Evolutionary conservation across 2,888 invertebrate species (phyloP), one percentile per base, ranked within the genome.

Genomic region (Temnothorax ravouxi): DNA sequence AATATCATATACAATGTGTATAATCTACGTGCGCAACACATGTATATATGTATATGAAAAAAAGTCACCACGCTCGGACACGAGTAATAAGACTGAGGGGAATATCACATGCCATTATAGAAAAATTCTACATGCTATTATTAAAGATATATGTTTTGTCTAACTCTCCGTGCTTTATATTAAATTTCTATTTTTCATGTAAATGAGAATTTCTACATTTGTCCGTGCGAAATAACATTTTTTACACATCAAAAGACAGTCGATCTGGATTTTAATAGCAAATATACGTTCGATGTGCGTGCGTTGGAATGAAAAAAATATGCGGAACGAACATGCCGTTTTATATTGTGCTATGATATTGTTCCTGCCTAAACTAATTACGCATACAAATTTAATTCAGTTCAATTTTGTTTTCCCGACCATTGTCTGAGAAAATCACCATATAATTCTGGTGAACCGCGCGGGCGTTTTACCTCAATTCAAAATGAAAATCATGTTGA

Each of bases 401-500:
- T 44, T 62, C 50, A n/a, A 41, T 41, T 38, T 64, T 50, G 13
- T 47, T 15, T 61, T 29, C 8, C 21, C n/a, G 15, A 15, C 2
- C 6, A 13, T 34, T 47, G 34, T 47, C 15, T 38, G 29, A 50
- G 29, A 62, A 64, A 75, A 18, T 11, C n/a, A 50, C 18, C 6
- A 1, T 50, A 52, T 50, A 52, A 76, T 64, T 76, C 25, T 64
- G 11, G 21, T 47, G 21, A 44, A n/a, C 44, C 18, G 29, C 29
- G 3, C 29, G 29, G 29, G 29, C 29, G 29, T 15, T 77, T 56
- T 15, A 44, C 15, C 54, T 44, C 15, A 47, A 71, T 71, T 44
- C 18, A 44, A 71, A 79, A 79, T 38, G 34, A 72, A 80, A 80
- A 80, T 59, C 34, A 38, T 38, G 47, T 44, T 66, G 25, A 66